Base-by-base conservation (phyloP, 2,113 vertebrate species). In the Entomyzon cyanotis region DNA sequence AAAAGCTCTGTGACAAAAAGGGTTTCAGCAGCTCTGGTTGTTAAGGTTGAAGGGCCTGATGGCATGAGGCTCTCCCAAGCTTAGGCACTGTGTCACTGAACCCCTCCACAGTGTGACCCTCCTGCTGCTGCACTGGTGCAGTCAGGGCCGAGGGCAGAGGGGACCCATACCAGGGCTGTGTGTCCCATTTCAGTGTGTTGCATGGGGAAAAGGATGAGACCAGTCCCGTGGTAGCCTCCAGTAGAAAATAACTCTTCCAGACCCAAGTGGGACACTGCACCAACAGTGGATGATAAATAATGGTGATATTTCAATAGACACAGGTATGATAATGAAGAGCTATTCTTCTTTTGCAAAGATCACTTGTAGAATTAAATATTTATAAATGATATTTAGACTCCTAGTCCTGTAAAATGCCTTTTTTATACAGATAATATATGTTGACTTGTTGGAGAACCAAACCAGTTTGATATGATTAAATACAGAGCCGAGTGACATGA, bases 321-420 rank as follows among this genome's bases (percentile, higher is more conserved):
- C 84, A 95, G 95, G 94, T 97, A 96, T 95, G 95, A 97, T 95
- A 96, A 97, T 97, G 97, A 97, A 97, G 89, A 96, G 95, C 94
- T 95, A 96, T 97, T 84, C 89, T 96, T 97, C 95, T 97, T 96
- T 93, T 93, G 94, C 92, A 96, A 96, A 96, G 95, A 95, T 96
- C 96, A 96, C 93, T 96, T 95, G 95, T 96, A 93, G 90, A 91
- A 97, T 97, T 97, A 97, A 97, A 97, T 97, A 97, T 97, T 97
- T 97, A 97, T 97, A 97, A 97, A 97, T 97, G 96, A 96, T 97
- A 97, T 97, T 97, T 97, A 96, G 96, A 97, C 92, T 96, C 91
- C 83, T 56, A 93, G 84, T 80, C 87, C 63, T 94, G 84, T 95
- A 96, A 96, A 96, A 94, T 89, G 83, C 96, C 93, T 95, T 95